phyloP scores from a whole-genome alignment of 2,888 invertebrate species.

The Gymnocheta viridis region DNA sequence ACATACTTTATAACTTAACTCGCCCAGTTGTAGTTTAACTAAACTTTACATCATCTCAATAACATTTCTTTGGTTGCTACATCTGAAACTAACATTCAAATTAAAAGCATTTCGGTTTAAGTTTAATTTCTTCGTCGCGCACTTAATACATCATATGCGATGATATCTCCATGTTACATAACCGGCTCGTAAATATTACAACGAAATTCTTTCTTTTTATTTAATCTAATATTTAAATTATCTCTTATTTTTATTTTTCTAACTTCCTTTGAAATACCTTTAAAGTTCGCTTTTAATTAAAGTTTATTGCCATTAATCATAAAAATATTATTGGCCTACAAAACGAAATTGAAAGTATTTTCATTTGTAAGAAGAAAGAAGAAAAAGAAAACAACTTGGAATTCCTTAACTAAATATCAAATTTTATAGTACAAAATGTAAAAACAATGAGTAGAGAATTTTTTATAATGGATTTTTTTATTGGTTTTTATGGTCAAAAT shows the following conservation, averaged over 20 bases:
- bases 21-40: too few species aligned
- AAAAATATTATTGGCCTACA: conserved; percentile 41
- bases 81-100: too few species aligned
- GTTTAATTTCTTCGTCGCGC: too few species aligned
- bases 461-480: conserved; percentile 43
- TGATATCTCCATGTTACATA: not conserved
- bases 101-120: too few species aligned
- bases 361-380: not conserved
- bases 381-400: conserved; percentile 3
- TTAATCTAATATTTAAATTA: not conserved
- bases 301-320: conserved; percentile 62
- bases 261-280: conserved; percentile 20
- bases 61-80: too few species aligned
- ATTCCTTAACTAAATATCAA: conserved; percentile 13
- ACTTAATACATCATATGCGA: too few species aligned
- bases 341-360: conserved; percentile 63
- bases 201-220: not conserved
- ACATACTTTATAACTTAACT: too few species aligned
- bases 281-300: conserved; percentile 6
- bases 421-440: conserved; percentile 34
- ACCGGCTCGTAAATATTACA: not conserved
- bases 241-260: conserved; percentile 3
- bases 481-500: conserved; percentile 42
- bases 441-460: conserved; percentile 27
- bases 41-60: too few species aligned